Conservation (phyloP, 2,113 vertebrate genomes). For the Chloebia gouldiae region DNA sequence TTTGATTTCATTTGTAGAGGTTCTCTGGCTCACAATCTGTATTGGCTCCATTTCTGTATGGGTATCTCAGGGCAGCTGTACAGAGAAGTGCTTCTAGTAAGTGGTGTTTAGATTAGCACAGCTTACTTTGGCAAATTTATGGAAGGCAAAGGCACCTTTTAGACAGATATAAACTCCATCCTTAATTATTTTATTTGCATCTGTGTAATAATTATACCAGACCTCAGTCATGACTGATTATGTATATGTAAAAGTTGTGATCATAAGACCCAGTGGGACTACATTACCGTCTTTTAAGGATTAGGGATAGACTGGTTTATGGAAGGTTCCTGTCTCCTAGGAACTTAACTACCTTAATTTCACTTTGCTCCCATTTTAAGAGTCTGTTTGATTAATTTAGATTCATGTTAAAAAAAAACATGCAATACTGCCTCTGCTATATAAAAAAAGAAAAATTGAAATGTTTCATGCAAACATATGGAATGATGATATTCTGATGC, state of each 20-base stretch:
- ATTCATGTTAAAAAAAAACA: background rate
- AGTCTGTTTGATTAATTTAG: background rate
- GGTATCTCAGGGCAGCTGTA: background rate
- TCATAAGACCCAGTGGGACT: background rate
- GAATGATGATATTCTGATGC: background rate
- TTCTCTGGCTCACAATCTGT: background rate
- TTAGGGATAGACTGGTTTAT: background rate
- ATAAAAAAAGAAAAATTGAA: background rate
- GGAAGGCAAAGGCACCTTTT: background rate
- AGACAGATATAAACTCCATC: background rate
- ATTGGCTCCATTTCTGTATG: background rate
- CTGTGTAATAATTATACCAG: background rate
- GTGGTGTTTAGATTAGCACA: background rate
- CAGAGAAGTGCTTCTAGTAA: background rate
- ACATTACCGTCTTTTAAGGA: background rate
- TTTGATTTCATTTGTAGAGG: background rate
- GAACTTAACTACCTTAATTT: background rate
- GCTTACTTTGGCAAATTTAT: background rate
- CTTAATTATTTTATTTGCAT: background rate
- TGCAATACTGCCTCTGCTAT: background rate
- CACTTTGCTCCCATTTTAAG: background rate
- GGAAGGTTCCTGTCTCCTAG: background rate
- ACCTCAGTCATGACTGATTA: background rate
- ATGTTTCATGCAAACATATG: background rate
- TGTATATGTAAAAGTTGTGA: background rate